Conservation (phyloP, 2,888 invertebrate species). For the Orchesellides sinensis region DNA sequence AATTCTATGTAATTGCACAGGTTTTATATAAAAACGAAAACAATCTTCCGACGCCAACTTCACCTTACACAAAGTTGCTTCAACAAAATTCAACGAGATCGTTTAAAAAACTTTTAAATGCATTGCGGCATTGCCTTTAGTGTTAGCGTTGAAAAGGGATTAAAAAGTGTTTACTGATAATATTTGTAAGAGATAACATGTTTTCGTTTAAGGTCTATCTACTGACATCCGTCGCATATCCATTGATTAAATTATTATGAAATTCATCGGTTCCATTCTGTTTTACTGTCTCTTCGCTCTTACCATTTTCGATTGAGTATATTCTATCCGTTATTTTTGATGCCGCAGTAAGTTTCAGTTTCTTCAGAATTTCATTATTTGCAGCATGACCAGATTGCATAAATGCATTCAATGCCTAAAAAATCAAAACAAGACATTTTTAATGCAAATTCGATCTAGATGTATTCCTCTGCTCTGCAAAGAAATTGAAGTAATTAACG, state of each 20-base stretch:
- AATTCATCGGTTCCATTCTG: constrained; percentile 38
- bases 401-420: constrained; percentile 81
- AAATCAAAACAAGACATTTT: not conserved
- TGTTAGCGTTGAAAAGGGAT: too few species aligned
- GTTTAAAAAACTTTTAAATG: too few species aligned
- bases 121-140: too few species aligned
- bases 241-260: constrained; percentile 35
- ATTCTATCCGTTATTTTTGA: constrained; percentile 38
- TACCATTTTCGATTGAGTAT: constrained; percentile 22
- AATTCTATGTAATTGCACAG: too few species aligned
- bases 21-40: too few species aligned
- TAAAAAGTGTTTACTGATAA: too few species aligned
- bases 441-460: too few species aligned
- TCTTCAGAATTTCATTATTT: constrained; percentile 78
- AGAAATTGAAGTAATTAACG: not conserved
- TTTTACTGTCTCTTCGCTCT: constrained; percentile 11
- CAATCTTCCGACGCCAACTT: too few species aligned
- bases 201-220: too few species aligned
- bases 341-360: constrained; percentile 46
- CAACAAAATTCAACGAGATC: too few species aligned
- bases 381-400: constrained; percentile 79
- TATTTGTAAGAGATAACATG: too few species aligned
- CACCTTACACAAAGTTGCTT: too few species aligned
- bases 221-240: constrained; percentile 39
- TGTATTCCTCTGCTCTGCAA: not conserved